Conservation (phyloP, 2,113 vertebrate genomes). For the Tychaedon coryphoeus region DNA sequence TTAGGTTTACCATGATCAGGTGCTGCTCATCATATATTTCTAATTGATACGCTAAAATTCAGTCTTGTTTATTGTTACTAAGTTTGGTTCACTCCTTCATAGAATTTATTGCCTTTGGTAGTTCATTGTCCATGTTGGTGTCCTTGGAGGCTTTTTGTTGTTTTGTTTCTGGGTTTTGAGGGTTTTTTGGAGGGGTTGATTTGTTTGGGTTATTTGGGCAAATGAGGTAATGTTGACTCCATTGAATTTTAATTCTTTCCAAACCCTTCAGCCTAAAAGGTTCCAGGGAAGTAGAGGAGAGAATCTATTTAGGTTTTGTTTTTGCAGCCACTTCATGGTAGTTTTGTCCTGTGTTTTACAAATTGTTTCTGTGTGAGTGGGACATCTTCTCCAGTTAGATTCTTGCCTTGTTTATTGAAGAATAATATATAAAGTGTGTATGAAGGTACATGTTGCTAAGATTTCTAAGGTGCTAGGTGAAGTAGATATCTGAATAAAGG, state of each 20-base stretch:
- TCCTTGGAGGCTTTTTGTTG: background rate
- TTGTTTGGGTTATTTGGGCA: background rate
- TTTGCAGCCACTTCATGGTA: background rate
- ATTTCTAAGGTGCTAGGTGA: background rate
- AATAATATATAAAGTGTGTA: background rate
- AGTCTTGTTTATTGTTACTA: background rate
- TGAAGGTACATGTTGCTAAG: background rate
- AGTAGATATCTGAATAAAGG: background rate
- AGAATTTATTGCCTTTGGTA: background rate
- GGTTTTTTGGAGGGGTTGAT: background rate
- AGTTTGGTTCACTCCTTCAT: background rate
- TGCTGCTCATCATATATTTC: background rate
- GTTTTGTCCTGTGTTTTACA: background rate
- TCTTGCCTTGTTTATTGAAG: background rate
- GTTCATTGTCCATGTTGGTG: background rate
- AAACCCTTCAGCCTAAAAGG: background rate
- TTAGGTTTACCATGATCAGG: background rate
- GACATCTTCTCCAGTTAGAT: background rate
- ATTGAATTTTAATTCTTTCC: background rate
- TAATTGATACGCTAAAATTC: background rate
- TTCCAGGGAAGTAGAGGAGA: background rate
- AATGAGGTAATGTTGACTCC: background rate
- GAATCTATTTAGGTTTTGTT: background rate
- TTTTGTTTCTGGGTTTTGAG: background rate
- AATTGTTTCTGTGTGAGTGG: background rate